phyloP scores from a whole-genome alignment of 1,140 invertebrate genomes.

The Hyphantria cunea region DNA sequence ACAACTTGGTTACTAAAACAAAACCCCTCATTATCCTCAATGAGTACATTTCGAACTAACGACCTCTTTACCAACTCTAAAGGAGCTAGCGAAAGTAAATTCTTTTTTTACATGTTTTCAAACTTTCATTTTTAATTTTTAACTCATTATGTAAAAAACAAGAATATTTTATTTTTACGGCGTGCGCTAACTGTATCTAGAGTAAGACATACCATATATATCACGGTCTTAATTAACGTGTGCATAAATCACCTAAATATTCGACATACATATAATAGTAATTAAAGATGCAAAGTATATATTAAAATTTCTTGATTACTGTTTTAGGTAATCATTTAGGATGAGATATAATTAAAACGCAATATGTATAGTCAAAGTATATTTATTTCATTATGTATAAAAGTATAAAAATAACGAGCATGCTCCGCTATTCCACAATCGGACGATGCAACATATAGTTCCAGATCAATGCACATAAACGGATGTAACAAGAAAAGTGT shows the following conservation, averaged over 20 bases:
- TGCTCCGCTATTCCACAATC: not conserved
- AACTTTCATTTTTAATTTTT: slow-evolving; percentile 25
- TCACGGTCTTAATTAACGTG: not conserved
- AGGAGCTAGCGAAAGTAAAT: slow-evolving; percentile 21
- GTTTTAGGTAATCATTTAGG: not conserved
- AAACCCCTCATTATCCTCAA: slow-evolving; percentile 3
- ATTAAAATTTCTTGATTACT: too few species aligned
- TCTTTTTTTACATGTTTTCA: slow-evolving; percentile 17
- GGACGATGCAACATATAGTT: not conserved
- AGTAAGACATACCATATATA: not conserved
- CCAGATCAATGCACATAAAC: not conserved
- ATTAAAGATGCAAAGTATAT: not conserved
- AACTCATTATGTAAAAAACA: slow-evolving; percentile 6
- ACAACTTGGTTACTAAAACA: not conserved
- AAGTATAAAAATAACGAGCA: not conserved
- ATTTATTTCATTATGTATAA: not conserved
- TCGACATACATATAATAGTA: slow-evolving; percentile 1
- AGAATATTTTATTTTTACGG: not conserved
- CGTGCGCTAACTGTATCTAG: slow-evolving; percentile 3
- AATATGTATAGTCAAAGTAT: not conserved
- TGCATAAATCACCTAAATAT: not conserved
- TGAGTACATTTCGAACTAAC: slow-evolving; percentile 12
- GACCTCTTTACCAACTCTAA: slow-evolving; percentile 18
- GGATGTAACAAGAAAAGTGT: not conserved
- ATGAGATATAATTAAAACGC: slow-evolving; percentile 2